Percentiles rank a stretch among this genome's conserved stretches.
These are phyloP conservation scores for Hippocampus abdominalis DNA, from an alignment of 2,113 vertebrate genomes.

Conservation along the genomic window DNA sequence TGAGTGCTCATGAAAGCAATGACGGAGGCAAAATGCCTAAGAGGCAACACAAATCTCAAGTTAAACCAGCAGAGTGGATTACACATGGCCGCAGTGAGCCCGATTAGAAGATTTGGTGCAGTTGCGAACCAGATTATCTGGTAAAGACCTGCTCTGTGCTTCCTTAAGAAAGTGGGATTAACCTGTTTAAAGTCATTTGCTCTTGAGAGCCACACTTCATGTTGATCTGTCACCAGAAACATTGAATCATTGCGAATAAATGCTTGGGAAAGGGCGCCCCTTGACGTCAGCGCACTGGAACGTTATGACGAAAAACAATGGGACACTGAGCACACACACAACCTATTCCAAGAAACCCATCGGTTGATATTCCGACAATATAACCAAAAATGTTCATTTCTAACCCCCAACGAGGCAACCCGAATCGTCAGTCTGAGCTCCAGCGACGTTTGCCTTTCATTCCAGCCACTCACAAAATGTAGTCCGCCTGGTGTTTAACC, in stretches of 20 bases:
- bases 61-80: constrained; percentile 49
- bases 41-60: constrained; percentile 29
- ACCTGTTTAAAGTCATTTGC: constrained; percentile 37
- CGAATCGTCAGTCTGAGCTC: neutral
- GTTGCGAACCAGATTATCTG: constrained; percentile 54
- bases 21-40: constrained; percentile 19
- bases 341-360: neutral
- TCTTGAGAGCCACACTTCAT: constrained; percentile 11
- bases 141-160: constrained; percentile 28
- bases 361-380: neutral
- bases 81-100: constrained; percentile 15
- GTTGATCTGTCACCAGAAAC: neutral
- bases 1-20: neutral
- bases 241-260: neutral
- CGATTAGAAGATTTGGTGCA: constrained; percentile 49
- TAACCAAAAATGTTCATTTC: too few species aligned
- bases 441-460: neutral
- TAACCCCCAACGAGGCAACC: neutral
- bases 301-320: neutral
- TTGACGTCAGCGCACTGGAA: neutral
- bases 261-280: neutral
- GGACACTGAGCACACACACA: neutral
- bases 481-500: neutral
- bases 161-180: constrained; percentile 49
- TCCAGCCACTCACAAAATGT: neutral